These are phyloP conservation scores for Macrosoma leucophasiata DNA, from an alignment of 2,888 invertebrate genomes.

Conservation along the genomic window DNA sequence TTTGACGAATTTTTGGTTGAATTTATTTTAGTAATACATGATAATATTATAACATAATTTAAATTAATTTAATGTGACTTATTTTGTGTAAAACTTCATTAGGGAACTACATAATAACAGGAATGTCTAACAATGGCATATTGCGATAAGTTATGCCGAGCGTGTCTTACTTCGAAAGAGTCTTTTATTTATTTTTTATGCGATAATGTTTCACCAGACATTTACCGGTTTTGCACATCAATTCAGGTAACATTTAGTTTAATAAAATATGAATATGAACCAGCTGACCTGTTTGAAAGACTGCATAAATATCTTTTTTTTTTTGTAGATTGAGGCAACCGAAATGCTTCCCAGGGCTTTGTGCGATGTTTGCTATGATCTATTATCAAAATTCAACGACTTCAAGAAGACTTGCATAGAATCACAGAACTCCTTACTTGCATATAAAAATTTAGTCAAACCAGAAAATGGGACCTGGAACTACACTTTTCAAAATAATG, in stretches of 20 bases:
- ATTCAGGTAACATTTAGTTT: constrained; percentile 42
- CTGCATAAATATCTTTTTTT: constrained; percentile 1
- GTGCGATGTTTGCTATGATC: constrained; percentile 50
- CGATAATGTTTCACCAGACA: constrained; percentile 49
- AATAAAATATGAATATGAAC: not conserved
- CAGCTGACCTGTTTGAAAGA: not conserved
- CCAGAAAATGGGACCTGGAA: not conserved
- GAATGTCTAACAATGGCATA: too few species aligned
- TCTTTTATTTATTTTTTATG: constrained; percentile 45
- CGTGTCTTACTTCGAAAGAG: constrained; percentile 49
- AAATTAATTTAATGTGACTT: too few species aligned
- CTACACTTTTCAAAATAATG: too few species aligned
- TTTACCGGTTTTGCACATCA: constrained; percentile 59
- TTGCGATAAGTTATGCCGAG: constrained; percentile 54
- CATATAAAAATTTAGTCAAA: constrained; percentile 1
- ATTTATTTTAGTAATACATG: too few species aligned
- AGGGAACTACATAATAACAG: too few species aligned
- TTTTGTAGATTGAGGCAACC: constrained; percentile 44
- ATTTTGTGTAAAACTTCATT: too few species aligned
- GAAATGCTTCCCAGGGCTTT: constrained; percentile 50
- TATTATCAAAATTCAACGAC: constrained; percentile 43
- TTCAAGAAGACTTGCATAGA: constrained; percentile 59
- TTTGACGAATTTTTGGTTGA: too few species aligned
- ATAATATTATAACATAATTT: too few species aligned
- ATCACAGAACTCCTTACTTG: constrained; percentile 43